Conservation (phyloP, 2,113 vertebrate species). For the Colistium nudipinnis region DNA sequence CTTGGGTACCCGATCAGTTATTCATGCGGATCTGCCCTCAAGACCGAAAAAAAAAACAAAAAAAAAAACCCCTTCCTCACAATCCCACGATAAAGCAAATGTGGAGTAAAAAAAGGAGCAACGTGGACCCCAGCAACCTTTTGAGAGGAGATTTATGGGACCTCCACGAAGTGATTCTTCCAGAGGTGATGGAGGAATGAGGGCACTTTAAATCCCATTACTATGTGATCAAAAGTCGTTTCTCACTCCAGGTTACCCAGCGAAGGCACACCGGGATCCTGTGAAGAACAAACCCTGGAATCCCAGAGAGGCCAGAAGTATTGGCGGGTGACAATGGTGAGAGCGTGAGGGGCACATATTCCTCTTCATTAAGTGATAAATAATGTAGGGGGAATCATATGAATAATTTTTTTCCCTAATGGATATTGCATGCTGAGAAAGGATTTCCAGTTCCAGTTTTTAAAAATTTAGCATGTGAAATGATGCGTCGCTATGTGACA, state of each 20-base stretch:
- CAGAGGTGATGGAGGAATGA: constrained; percentile 58
- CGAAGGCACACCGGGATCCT: constrained; percentile 29
- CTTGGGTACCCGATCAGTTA: constrained; percentile 48
- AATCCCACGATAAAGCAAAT: constrained; percentile 37
- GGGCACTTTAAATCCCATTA: constrained; percentile 69
- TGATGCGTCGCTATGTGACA: constrained; percentile 83
- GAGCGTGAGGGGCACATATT: constrained; percentile 64
- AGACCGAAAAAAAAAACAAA: constrained; percentile 15
- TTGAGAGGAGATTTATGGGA: constrained; percentile 56
- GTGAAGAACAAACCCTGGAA: constrained; percentile 34
- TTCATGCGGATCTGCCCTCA: constrained; percentile 47
- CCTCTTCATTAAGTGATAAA: constrained; percentile 82
- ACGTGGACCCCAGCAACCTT: constrained; percentile 34
- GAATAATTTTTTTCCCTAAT: constrained; percentile 84
- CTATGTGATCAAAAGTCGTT: constrained; percentile 67
- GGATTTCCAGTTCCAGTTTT: constrained; percentile 82
- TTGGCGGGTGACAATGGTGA: constrained; percentile 68
- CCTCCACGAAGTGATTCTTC: constrained; percentile 55
- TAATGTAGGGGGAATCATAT: constrained; percentile 83
- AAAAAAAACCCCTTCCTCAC: background rate
- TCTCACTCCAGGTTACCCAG: constrained; percentile 47
- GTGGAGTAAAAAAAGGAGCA: constrained; percentile 38
- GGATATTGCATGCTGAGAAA: constrained; percentile 85
- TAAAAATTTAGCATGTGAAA: constrained; percentile 85
- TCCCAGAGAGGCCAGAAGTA: constrained; percentile 45